phyloP scores from a whole-genome alignment of 1,140 invertebrate genomes.

The Drosophila micromelanica region DNA sequence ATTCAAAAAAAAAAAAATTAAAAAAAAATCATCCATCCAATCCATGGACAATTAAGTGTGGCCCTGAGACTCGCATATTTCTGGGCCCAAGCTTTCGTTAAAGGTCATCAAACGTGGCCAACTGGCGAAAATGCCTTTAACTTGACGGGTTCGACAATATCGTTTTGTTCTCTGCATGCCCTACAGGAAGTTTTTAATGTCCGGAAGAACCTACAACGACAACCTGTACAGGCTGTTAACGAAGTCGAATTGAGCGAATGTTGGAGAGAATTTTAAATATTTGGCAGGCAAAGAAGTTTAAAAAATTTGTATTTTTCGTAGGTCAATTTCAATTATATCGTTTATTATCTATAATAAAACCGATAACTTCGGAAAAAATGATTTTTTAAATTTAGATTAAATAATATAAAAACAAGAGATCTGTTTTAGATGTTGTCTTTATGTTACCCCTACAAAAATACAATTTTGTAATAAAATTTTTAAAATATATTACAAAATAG shows the following conservation, averaged over 20 bases:
- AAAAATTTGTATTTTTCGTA: too few species aligned
- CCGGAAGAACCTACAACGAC: conserved; percentile 19
- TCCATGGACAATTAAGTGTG: conserved; percentile 28
- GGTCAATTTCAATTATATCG: too few species aligned
- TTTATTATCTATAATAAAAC: too few species aligned
- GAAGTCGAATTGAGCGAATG: neutral
- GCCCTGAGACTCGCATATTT: conserved; percentile 4
- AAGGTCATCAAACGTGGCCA: conserved; percentile 68
- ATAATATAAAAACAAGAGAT: too few species aligned
- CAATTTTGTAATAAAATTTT: too few species aligned
- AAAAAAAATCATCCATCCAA: neutral
- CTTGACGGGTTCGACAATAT: conserved; percentile 48
- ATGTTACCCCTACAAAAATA: too few species aligned
- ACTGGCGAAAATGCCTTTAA: conserved; percentile 24
- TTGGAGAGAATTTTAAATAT: too few species aligned
- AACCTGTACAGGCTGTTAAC: conserved; percentile 6
- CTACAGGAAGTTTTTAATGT: conserved; percentile 66
- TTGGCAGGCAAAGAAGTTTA: too few species aligned
- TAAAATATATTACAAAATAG: too few species aligned
- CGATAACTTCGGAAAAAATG: too few species aligned
- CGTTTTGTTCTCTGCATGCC: conserved; percentile 61
- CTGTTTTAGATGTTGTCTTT: too few species aligned
- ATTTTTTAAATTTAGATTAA: too few species aligned
- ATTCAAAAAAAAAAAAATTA: neutral
- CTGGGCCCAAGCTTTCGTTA: conserved; percentile 27